Evolutionary conservation across 2,888 invertebrate species (phyloP), one percentile per base, ranked within the genome.

Genomic region (Pseudoips prasinana): DNA sequence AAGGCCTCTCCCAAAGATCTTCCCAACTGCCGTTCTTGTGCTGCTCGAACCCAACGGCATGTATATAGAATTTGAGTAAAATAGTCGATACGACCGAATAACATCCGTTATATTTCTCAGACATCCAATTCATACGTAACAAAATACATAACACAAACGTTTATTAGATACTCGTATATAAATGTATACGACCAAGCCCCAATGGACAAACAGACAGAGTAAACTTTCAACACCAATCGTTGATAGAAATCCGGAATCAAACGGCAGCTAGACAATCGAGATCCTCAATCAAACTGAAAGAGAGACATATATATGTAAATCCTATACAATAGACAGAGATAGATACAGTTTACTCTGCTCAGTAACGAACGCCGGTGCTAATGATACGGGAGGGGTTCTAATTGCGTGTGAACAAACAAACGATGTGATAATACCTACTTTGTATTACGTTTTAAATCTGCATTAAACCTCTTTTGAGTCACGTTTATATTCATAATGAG

Each of bases 331-430:
- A 41, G 61, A 80, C 34, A 19, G 65, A 56, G 71, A 72, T 55
- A 36, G 58, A 10, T 48, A 44, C 45, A 47, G 33, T 41, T 70
- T 41, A 42, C 50, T 57, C 56, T 58, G 66, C 59, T 52, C 58
- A 54, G 61, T 50, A 51, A 57, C 56, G 52, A 43, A 54, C 57
- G 56, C 63, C 64, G 69, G 76, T 77, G 79, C 77, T 86, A 86
- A 86, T 86, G 82, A 84, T 78, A 70, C 81, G 67, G 77, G 73
- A 69, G 77, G 70, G 76, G 74, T 64, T 77, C 81, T 85, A 85
- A 86, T 86, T 86, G 83, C 78, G 78, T 77, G 82, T 75, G 80
- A 82, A 84, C 77, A 80, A 74, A 78, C 77, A 79, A 73, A 77
- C 72, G 73, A 75, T 49, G 70, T 73, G 76, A 75, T 79, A 77